Evolutionary conservation across 1,140 invertebrate species (phyloP), one percentile per base, ranked within the genome.

Genomic region (Archivesica marissinica): DNA sequence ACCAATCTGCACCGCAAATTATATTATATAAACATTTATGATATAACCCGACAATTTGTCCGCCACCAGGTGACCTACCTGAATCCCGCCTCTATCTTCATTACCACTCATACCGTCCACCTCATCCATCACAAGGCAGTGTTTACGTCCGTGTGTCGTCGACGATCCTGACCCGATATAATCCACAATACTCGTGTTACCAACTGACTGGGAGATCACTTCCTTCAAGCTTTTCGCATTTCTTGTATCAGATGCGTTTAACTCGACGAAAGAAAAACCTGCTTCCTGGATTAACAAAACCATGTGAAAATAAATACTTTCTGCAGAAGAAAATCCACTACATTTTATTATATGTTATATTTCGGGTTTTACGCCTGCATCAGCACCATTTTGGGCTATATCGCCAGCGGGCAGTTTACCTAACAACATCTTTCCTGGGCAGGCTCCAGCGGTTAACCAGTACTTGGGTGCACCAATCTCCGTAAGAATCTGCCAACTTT

Each of bases 21-120:
- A n/a, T n/a, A n/a, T n/a, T n/a, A n/a, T n/a, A n/a, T n/a, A n/a
- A n/a, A n/a, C n/a, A n/a, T n/a, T n/a, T n/a, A n/a, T n/a, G n/a
- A n/a, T n/a, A n/a, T n/a, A n/a, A n/a, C n/a, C n/a, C n/a, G n/a
- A n/a, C n/a, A n/a, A n/a, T n/a, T n/a, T n/a, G n/a, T n/a, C n/a
- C n/a, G n/a, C n/a, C n/a, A 13, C 59, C 15, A 61, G 28, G 33
- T 30, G 9, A 39, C 59, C 79, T 84, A 91, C 91, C 93, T 97
- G 97, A 56, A 99, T 95, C 66, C 99, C 99, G 61, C 99, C 99
- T 88, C 99, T 95, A 94, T 99, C 99, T 93, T 99, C 98, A 93
- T 99, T 99, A 17, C 99, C 99, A 15, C 98, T 97, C 99, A 99
- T 99, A 17, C 99, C 99, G 93, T 99, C 99, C 0, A 99, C 99